Evolutionary conservation across 2,113 vertebrate species (phyloP), one percentile per base, ranked within the genome.

Genomic region (Periophthalmus modestus): DNA sequence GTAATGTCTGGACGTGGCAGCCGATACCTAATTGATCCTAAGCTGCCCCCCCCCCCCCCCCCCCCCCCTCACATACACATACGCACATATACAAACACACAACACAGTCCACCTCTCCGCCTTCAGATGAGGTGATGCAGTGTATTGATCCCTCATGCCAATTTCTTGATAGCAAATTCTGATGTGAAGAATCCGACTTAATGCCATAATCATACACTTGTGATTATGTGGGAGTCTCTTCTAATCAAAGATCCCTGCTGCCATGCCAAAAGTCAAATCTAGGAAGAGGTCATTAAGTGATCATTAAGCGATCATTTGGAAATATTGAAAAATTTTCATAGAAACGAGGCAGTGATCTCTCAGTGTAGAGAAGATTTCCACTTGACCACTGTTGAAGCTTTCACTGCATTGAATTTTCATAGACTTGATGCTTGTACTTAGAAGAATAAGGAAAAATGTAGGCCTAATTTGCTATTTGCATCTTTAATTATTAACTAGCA

Each of bases 181-280:
- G 88, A 88, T 92, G 87, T 89, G 87, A 87, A 91, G 86, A 92
- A 90, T 92, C 84, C 78, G n/a, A 83, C 87, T 85, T 93, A 93
- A 93, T 93, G 89, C 91, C 89, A 90, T 92, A 91, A 93, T 94
- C 92, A 93, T 90, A 92, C 89, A 92, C 91, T 91, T 89, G 88
- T 89, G 88, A 89, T 89, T 87, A 88, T 76, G 75, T 85, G 85
- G 81, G 73, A 85, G 85, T 90, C 87, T 89, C 80, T 88, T 85
- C 85, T 92, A 91, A 92, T 92, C 91, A 91, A 90, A 91, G 79
- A 80, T 74, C 73, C 77, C 16, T 73, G 79, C 71, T 79, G 76
- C 74, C 46, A 43, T 81, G 82, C 81, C 89, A 88, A 82, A 86
- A 87, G 75, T 78, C 73, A 48, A 77, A 68, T 67, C 15, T 0